These are phyloP conservation scores for Cepaea nemoralis DNA, from an alignment of 1,140 invertebrate genomes.

Conservation along the genomic window DNA sequence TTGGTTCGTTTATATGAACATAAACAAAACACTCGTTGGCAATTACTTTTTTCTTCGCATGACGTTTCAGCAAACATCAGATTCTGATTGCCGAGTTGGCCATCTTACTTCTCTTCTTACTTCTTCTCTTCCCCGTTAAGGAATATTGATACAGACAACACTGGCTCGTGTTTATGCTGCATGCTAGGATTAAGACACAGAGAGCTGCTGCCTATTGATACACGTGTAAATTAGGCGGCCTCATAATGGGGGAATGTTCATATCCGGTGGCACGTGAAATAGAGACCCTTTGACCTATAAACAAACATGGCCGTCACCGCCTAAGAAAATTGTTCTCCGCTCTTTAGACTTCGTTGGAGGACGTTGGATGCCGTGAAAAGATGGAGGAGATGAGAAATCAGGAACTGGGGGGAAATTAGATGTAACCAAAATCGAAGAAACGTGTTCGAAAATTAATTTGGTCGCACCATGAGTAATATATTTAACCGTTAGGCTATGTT, in stretches of 20 bases:
- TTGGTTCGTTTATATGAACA: slow-evolving; percentile 34
- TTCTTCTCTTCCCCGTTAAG: neutral
- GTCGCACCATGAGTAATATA: neutral
- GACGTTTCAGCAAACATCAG: slow-evolving; percentile 8
- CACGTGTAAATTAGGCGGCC: slow-evolving; percentile 14
- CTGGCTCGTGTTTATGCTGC: neutral
- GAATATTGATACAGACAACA: slow-evolving; percentile 22
- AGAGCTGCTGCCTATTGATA: slow-evolving; percentile 16
- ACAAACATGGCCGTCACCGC: neutral
- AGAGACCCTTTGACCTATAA: neutral
- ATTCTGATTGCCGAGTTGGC: neutral
- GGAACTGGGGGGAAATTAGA: neutral
- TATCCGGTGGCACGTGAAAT: slow-evolving; percentile 16
- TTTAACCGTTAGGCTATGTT: neutral
- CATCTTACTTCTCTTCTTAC: neutral
- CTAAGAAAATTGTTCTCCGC: neutral
- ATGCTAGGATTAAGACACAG: neutral
- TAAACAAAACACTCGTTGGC: slow-evolving; percentile 34
- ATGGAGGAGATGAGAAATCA: neutral
- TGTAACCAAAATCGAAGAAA: neutral
- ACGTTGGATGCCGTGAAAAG: neutral
- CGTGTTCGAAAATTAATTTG: slow-evolving; percentile 13
- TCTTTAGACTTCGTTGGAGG: neutral
- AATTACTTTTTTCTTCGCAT: neutral
- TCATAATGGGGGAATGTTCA: slow-evolving; percentile 13